Evolutionary conservation across 1,140 invertebrate genomes (phyloP), one percentile per base, ranked within the genome.

Genomic region (Danaus melanippus): DNA sequence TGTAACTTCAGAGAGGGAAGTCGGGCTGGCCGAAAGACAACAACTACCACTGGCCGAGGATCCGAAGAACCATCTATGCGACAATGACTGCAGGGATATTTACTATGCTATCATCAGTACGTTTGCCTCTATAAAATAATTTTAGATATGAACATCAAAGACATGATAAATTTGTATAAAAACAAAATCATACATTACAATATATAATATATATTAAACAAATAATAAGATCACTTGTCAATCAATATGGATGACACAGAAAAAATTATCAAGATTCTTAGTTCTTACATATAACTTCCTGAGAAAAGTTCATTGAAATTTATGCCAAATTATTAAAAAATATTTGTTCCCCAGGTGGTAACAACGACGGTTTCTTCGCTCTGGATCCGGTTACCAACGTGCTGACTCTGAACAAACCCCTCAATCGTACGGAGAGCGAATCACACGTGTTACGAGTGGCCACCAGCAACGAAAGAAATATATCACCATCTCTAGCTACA

Each of bases 101-200:
- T 88, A 77, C 62, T 89, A 89, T 60, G 85, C 66, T 47, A 84
- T 89, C 39, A 54, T 84, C 60, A 79, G 87, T 89, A 66, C 74
- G 69, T 45, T n/a, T n/a, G n/a, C n/a, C n/a, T n/a, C n/a, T n/a
- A n/a, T n/a, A n/a, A n/a, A n/a, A n/a, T n/a, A n/a, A n/a, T n/a
- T n/a, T n/a, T n/a, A n/a, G n/a, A n/a, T n/a, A n/a, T n/a, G n/a
- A n/a, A n/a, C n/a, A n/a, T n/a, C n/a, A n/a, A n/a, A n/a, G n/a
- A n/a, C n/a, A n/a, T n/a, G n/a, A n/a, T n/a, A n/a, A n/a, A n/a
- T n/a, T n/a, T n/a, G n/a, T n/a, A n/a, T n/a, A n/a, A n/a, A n/a
- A n/a, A n/a, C n/a, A n/a, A n/a, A n/a, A n/a, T n/a, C n/a, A n/a
- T n/a, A n/a, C n/a, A n/a, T n/a, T n/a, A n/a, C n/a, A n/a, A n/a